A percentile compares a stretch with the other conserved stretches of the same genome.
Conservation (phyloP, 2,113 vertebrate species). For the Talpa occidentalis region DNA sequence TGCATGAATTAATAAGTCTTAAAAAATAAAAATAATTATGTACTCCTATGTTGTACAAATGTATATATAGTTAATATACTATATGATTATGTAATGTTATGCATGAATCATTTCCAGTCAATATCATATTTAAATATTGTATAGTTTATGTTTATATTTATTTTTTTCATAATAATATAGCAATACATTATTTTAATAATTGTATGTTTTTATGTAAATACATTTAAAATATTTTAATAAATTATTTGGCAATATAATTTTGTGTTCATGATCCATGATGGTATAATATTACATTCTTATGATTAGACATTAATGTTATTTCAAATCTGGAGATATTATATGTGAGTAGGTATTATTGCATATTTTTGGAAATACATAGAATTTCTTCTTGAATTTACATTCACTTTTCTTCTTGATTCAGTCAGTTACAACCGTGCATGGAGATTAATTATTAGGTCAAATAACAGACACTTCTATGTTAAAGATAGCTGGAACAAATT, state of each 20-base stretch:
- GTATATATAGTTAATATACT: neutral
- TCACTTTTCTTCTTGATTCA: neutral
- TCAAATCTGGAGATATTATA: neutral
- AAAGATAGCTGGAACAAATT: accelerated
- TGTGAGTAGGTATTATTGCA: neutral
- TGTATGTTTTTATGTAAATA: neutral
- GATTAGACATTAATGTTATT: neutral
- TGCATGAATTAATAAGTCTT: no score
- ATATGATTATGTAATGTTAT: no score
- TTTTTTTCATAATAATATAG: no score
- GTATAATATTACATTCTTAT: neutral
- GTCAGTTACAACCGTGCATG: neutral
- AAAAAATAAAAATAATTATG: neutral
- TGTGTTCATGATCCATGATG: neutral
- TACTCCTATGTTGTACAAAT: neutral
- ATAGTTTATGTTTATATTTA: no score
- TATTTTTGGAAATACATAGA: neutral
- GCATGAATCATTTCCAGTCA: no score
- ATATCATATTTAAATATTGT: no score
- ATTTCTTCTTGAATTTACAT: neutral
- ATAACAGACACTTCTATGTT: neutral
- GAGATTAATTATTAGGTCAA: no score
- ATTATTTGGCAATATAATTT: neutral
- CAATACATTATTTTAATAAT: no score
- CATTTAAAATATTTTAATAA: no score